Conservation (phyloP, 2,888 invertebrate species). For the Sphinx pinastri region DNA sequence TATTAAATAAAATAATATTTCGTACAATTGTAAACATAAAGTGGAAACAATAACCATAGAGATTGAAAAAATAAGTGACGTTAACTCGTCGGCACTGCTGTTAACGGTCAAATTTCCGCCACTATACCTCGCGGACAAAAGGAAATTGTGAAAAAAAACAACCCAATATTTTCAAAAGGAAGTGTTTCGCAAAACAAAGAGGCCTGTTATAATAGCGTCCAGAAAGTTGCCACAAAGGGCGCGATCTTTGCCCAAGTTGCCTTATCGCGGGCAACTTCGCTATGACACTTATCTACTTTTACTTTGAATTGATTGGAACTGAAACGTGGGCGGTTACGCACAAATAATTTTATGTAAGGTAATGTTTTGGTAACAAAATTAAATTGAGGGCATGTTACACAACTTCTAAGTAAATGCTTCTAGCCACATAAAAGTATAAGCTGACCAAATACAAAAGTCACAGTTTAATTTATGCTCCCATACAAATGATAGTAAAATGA, state of each 20-base stretch:
- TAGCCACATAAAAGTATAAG: too few species aligned
- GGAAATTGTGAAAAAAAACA: constrained; percentile 59
- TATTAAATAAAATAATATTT: too few species aligned
- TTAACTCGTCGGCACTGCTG: constrained; percentile 28
- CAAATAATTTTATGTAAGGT: background rate
- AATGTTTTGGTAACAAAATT: background rate
- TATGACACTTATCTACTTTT: constrained; percentile 71
- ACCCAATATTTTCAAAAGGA: constrained; percentile 63
- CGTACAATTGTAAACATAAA: too few species aligned
- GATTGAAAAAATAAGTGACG: constrained; percentile 32
- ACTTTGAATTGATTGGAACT: constrained; percentile 62
- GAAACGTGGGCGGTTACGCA: constrained; percentile 10
- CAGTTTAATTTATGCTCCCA: too few species aligned
- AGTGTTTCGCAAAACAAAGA: constrained; percentile 69
- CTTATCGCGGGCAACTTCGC: constrained; percentile 66
- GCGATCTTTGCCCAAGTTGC: constrained; percentile 57
- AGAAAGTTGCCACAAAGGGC: constrained; percentile 60
- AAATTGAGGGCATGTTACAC: too few species aligned
- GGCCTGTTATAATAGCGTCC: constrained; percentile 60
- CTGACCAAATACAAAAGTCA: too few species aligned
- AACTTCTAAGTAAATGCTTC: too few species aligned
- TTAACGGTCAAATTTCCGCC: constrained; percentile 49
- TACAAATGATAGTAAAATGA: too few species aligned
- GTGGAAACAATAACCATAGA: background rate
- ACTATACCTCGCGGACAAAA: constrained; percentile 52